Evolutionary conservation across 2,888 invertebrate genomes (phyloP).

Genomic region (Monopis laevigella): DNA sequence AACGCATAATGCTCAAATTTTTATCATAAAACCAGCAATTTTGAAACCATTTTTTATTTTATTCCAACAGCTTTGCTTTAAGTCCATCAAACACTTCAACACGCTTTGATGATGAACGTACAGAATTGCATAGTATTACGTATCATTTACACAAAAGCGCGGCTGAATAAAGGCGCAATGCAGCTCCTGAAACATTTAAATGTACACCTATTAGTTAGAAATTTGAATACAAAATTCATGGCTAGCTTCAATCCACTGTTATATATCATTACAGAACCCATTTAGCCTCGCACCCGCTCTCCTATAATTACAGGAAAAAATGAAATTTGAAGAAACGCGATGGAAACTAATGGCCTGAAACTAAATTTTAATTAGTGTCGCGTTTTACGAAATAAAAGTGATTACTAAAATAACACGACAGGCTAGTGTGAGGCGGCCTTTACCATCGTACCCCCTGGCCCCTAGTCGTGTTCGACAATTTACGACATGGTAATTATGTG

Average conservation of each 20-base stretch:
- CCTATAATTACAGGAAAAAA: constrained; percentile 60
- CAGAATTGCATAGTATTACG: no score
- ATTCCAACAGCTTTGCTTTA: no score
- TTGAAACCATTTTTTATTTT: no score
- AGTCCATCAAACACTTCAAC: no score
- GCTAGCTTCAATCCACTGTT: constrained; percentile 56
- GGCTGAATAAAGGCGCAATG: constrained; percentile 44
- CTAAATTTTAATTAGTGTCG: constrained; percentile 69
- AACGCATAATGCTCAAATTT: no score
- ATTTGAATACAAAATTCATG: constrained; percentile 66
- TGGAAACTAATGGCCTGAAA: constrained; percentile 64
- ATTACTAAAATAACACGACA: constrained; percentile 64
- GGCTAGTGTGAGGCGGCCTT: constrained; percentile 34
- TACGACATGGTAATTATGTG: constrained; percentile 59
- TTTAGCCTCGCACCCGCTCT: constrained; percentile 56
- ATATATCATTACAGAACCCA: constrained; percentile 62
- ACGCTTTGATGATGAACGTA: no score
- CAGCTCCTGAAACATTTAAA: constrained; percentile 39
- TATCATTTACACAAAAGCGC: no score
- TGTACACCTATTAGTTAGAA: constrained; percentile 52
- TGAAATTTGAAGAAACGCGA: constrained; percentile 63
- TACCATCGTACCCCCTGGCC: constrained; percentile 28
- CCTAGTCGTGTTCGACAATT: constrained; percentile 52
- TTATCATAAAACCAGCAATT: no score
- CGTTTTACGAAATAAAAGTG: constrained; percentile 64